These are phyloP conservation scores for Agrilus planipennis DNA, from an alignment of 1,140 invertebrate genomes.

Conservation along the genomic window DNA sequence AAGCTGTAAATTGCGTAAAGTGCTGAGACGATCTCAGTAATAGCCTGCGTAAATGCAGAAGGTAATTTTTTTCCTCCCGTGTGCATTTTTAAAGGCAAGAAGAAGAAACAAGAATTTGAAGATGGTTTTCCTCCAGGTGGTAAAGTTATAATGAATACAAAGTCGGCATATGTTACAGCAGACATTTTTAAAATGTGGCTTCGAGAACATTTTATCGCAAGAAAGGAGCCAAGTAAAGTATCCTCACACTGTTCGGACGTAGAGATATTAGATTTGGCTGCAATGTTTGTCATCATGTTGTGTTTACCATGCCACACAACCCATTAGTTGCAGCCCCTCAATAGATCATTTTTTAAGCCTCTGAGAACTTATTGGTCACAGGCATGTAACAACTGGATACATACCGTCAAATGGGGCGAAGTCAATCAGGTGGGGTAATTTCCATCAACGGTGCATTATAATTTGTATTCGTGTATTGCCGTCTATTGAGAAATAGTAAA, in stretches of 20 bases:
- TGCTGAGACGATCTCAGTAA: background rate
- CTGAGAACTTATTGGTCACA: slow-evolving; percentile 12
- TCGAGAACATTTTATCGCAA: slow-evolving; percentile 1
- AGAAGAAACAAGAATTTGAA: too few species aligned
- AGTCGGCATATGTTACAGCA: too few species aligned
- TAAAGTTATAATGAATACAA: too few species aligned
- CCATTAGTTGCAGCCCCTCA: slow-evolving; percentile 6
- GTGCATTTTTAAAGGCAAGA: too few species aligned
- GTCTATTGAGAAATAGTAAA: too few species aligned
- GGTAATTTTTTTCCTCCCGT: too few species aligned
- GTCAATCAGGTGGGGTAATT: too few species aligned
- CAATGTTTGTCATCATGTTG: background rate
- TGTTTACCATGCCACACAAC: slow-evolving; percentile 2
- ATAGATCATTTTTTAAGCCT: slow-evolving; percentile 10
- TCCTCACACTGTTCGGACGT: background rate
- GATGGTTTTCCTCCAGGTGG: too few species aligned
- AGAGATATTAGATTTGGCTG: background rate
- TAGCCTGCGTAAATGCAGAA: background rate
- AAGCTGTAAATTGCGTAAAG: slow-evolving; percentile 16
- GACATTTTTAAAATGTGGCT: background rate
- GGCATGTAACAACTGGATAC: slow-evolving; percentile 9
- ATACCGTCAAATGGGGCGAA: background rate
- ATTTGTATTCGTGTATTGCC: too few species aligned
- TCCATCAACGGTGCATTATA: too few species aligned
- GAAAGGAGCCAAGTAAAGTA: slow-evolving; percentile 1